Base-by-base conservation (phyloP, 2,888 invertebrate species). In the Rhodophaea formosa region DNA sequence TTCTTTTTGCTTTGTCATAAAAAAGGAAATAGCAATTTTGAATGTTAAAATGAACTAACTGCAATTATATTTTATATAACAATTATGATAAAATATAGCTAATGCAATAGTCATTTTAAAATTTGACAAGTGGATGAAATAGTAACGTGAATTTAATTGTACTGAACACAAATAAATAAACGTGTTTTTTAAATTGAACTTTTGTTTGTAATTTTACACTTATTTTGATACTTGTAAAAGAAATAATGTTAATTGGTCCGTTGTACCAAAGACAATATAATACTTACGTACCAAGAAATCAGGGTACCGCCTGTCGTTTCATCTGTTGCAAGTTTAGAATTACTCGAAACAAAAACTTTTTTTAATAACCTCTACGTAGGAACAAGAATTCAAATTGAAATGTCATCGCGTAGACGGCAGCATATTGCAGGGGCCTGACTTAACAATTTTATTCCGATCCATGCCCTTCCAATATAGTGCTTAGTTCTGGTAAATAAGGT, bases 381-480 rank as follows among this genome's bases (percentile, higher is more conserved):
- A 77, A 82, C 79, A 82, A 81, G 86, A 85, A 87, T 88, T 86
- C 83, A 86, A 89, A 90, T 89, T 86, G 88, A 86, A 89, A 89
- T 86, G 88, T 88, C 88, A 88, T 82, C 79, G 83, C 80, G 78
- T 76, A 71, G 68, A 75, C 71, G 67, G 74, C 73, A 75, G 82
- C 84, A 81, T 84, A 85, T 85, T 87, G 86, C 78, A 73, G 74
- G 71, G 77, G 73, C 72, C 62, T 65, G 68, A 61, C 67, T 59
- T 57, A 64, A 68, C 62, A 67, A 62, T 60, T 64, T 66, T 63
- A 59, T 59, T 60, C 43, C 62, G 29, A 53, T 53, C 15, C 35
- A 32, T 8, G 10, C 39, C 42, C 53, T 51, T 57, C 51, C 53
- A 77, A 74, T 69, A 64, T 72, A 60, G 58, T 53, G 65, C 71